These are phyloP conservation scores for Ichneumoninae sp. DNA, from an alignment of 2,888 invertebrate genomes.

Conservation along the genomic window DNA sequence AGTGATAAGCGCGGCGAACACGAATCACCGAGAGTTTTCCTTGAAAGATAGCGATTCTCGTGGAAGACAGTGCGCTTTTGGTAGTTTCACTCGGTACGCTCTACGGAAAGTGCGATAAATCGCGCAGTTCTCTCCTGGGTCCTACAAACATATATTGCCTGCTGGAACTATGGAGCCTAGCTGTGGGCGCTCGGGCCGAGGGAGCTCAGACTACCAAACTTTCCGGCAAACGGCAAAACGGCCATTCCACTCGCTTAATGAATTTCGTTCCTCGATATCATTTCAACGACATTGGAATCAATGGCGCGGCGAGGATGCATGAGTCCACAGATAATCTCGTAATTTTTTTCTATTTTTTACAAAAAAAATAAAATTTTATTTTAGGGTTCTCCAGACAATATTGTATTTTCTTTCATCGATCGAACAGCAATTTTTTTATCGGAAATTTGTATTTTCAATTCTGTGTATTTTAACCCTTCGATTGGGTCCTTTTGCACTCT, in stretches of 20 bases:
- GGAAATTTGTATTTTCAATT: background rate
- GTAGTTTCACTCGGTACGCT: slow-evolving; percentile 51
- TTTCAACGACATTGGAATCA: slow-evolving; percentile 68
- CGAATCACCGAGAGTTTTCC: slow-evolving; percentile 60
- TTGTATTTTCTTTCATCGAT: background rate
- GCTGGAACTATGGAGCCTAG: slow-evolving; percentile 40
- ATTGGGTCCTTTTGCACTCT: background rate
- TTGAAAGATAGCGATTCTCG: slow-evolving; percentile 61
- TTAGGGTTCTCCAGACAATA: background rate
- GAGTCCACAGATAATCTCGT: slow-evolving; percentile 27
- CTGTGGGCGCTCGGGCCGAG: background rate
- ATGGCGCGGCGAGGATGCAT: slow-evolving; percentile 58
- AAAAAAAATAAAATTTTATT: slow-evolving; percentile 32
- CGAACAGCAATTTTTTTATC: background rate
- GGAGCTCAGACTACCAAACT: slow-evolving; percentile 48
- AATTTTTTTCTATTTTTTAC: background rate
- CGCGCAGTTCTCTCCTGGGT: slow-evolving; percentile 57
- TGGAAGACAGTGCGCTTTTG: slow-evolving; percentile 33
- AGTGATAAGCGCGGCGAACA: slow-evolving; percentile 57
- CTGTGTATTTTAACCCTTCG: background rate
- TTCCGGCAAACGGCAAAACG: slow-evolving; percentile 32
- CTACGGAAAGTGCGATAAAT: slow-evolving; percentile 69
- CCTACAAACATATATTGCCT: slow-evolving; percentile 61
- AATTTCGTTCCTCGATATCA: slow-evolving; percentile 67
- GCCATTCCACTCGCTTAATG: slow-evolving; percentile 66